Evolutionary conservation across 2,888 invertebrate species (phyloP), one percentile per base, ranked within the genome.

Genomic region (Drosophila barbarae): DNA sequence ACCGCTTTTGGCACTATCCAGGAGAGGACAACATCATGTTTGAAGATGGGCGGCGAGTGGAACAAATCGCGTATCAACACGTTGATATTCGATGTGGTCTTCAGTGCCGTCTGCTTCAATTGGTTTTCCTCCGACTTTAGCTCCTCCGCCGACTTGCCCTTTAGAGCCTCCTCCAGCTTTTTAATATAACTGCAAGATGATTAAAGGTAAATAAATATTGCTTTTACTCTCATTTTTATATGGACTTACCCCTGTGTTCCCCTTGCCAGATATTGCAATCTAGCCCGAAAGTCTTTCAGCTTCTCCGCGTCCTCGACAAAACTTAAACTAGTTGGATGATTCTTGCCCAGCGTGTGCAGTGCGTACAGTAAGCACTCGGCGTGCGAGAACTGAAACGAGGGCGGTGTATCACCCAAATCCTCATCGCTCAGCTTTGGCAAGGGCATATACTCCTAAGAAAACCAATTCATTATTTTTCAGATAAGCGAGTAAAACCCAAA

Each of bases 1-100:
- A 92, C 92, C 88, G 90, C 90, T 77, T 90, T 90, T 26, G 90
- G 90, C 32, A 91, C 91, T 85, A 93, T 92, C 92, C 94, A 96
- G 28, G 96, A 96, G 53, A 96, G 91, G 69, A 93, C 93, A 64
- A 96, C 92, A 76, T 92, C 92, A 82, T 95, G 94, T 88, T 97
- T 98, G 90, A 96, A 98, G 80, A 95, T 94, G 7, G 98, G 98
- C 13, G 98, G 97, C 59, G 94, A 94, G 88, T 97, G 96, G 90
- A 98, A 98, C 73, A 98, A 91, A 90, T 98, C 98, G 88, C 96
- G 95, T 72, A 98, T 97, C 47, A 98, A 91, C 1, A 94, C 92
- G 87, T 96, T 97, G 71, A 98, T 97, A 89, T 98, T 98, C 49
- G 95, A 95, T 54, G 97, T 95, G 7, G 97, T 95, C 88, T 95